A percentile compares a stretch with the other conserved stretches of the same genome.
Evolutionary conservation across 2,797 vertebrate species (phyloP).

Genomic region (Clamator glandarius): DNA sequence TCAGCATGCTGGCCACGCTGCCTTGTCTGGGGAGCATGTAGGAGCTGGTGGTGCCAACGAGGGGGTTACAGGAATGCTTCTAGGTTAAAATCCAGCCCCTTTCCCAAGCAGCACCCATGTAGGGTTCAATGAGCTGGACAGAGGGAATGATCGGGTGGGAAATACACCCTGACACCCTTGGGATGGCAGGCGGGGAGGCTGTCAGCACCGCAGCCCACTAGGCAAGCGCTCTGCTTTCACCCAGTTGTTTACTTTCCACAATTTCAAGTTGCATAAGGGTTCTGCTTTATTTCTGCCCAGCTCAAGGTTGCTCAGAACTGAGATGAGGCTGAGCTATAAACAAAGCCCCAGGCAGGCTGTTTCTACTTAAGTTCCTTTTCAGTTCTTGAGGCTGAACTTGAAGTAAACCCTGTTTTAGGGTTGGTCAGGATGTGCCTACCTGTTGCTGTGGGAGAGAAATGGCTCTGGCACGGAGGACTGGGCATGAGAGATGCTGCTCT

Average conservation of each 20-base stretch:
- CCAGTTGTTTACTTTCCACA: not conserved
- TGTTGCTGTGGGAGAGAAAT: not conserved
- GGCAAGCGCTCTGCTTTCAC: not conserved
- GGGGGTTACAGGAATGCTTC: not conserved
- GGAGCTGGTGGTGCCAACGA: not conserved
- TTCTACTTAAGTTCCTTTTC: not conserved
- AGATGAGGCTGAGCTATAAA: constrained; percentile 13
- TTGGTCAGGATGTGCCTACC: not conserved
- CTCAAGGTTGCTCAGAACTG: not conserved
- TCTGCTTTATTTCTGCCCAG: constrained; percentile 30
- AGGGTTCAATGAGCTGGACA: not conserved
- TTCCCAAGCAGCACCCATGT: not conserved
- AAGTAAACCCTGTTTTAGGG: constrained; percentile 15
- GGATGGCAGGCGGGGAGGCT: not conserved
- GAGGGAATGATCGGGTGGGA: not conserved
- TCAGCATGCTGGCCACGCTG: fast-evolving
- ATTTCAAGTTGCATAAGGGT: constrained; percentile 8
- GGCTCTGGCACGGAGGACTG: not conserved
- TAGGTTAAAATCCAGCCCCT: not conserved
- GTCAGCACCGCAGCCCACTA: not conserved
- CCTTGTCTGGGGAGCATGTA: not conserved
- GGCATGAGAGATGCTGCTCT: fast-evolving
- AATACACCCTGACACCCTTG: not conserved
- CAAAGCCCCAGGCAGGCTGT: constrained; percentile 21
- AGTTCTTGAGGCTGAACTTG: constrained; percentile 3